These are phyloP conservation scores for Agapornis canus DNA, from an alignment of 2,797 vertebrate species.

Conservation along the genomic window DNA sequence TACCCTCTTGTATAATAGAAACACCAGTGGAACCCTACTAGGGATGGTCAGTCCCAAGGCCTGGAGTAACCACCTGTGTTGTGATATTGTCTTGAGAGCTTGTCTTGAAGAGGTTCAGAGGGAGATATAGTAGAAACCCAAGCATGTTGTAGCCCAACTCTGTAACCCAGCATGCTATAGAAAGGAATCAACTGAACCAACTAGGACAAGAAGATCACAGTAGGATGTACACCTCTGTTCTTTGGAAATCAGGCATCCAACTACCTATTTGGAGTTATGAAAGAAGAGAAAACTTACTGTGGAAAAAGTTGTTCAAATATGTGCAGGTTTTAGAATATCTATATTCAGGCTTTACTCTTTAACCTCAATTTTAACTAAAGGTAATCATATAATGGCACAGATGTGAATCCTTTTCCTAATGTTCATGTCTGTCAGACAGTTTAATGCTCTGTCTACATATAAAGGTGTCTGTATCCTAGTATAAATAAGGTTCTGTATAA, in stretches of 20 bases:
- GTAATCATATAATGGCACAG: slow-evolving; percentile 15
- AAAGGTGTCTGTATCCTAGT: slow-evolving; percentile 56
- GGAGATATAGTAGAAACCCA: background rate
- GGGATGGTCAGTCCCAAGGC: background rate
- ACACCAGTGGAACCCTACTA: background rate
- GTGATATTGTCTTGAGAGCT: background rate
- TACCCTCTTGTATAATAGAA: background rate
- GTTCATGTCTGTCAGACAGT: slow-evolving; percentile 41
- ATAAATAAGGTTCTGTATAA: slow-evolving; percentile 56
- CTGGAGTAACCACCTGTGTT: background rate
- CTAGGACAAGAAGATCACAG: background rate
- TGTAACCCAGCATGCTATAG: background rate
- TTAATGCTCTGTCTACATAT: slow-evolving; percentile 47
- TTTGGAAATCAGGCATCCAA: background rate
- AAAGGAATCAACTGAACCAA: background rate
- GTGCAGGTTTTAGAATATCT: background rate
- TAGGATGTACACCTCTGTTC: background rate
- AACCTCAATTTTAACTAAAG: slow-evolving; percentile 33
- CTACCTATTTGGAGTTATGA: background rate
- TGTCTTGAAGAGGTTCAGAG: background rate
- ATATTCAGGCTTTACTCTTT: background rate
- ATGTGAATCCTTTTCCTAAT: slow-evolving; percentile 26
- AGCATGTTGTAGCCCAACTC: background rate
- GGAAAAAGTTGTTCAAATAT: slow-evolving; percentile 30
- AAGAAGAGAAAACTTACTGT: background rate